phyloP scores from a whole-genome alignment of 1,140 invertebrate species.

The Meteorus sp. region DNA sequence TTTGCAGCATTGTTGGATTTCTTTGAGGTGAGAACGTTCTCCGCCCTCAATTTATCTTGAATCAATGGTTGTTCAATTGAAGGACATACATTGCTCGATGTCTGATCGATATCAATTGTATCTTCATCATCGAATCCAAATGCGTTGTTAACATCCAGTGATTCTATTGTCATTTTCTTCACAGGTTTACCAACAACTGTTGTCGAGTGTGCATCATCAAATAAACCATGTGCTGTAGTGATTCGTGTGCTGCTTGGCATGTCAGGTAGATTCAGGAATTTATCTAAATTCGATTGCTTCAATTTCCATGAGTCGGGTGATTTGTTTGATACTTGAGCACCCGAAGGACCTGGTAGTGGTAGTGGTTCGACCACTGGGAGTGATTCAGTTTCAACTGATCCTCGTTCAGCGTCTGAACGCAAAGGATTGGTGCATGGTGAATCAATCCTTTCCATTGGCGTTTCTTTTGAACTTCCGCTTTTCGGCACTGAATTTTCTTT shows the following conservation, averaged over 20 bases:
- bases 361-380: neutral
- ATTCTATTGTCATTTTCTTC: conserved; percentile 1
- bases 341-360: conserved; percentile 31
- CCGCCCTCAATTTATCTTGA: too few relatives aligned
- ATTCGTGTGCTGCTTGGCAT: conserved; percentile 37
- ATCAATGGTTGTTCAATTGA: too few relatives aligned
- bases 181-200: conserved; percentile 29
- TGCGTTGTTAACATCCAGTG: conserved; percentile 33
- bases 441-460: conserved; percentile 4
- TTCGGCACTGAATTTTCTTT: conserved; percentile 29
- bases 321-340: conserved; percentile 14
- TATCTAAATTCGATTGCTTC: conserved; percentile 42
- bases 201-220: conserved; percentile 38
- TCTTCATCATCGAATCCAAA: conserved; percentile 42
- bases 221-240: conserved; percentile 41
- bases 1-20: neutral
- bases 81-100: conserved; percentile 2
- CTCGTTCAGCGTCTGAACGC: too few relatives aligned
- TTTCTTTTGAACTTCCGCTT: conserved; percentile 25
- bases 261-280: conserved; percentile 40
- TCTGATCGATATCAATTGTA: conserved; percentile 8
- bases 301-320: conserved; percentile 25
- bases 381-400: too few relatives aligned
- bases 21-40: neutral
- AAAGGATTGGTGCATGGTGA: neutral